Conservation (phyloP, 2,113 vertebrate genomes). For the Labeo rohita region DNA sequence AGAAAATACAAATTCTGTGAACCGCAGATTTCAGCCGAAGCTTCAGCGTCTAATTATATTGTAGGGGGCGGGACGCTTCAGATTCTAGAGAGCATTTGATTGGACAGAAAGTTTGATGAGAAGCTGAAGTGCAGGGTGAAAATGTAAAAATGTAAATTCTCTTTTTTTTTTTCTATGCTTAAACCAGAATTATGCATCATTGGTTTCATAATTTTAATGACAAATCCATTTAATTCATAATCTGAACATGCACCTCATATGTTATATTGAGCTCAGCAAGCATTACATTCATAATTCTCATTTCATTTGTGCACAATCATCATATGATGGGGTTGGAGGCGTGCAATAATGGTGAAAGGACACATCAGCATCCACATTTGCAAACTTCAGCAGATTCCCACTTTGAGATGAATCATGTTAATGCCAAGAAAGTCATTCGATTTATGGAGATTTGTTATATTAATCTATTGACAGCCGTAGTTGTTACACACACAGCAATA, state of each 20-base stretch:
- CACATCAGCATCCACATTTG: not conserved
- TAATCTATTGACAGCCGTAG: not conserved
- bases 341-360: not conserved
- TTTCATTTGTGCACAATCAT: not conserved
- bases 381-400: not conserved
- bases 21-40: no score
- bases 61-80: no score
- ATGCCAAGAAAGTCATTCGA: not conserved
- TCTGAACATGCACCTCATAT: not conserved
- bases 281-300: not conserved
- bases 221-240: not conserved
- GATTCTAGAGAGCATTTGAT: no score
- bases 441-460: not conserved
- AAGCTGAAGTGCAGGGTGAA: no score
- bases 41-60: no score
- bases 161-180: not conserved
- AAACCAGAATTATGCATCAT: not conserved
- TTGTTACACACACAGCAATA: conserved; percentile 53
- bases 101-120: no score
- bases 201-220: not conserved
- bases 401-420: not conserved
- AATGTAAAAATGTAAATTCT: not conserved
- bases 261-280: not conserved
- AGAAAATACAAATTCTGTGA: no score
- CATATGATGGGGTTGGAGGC: not conserved